Evolutionary conservation across 2,888 invertebrate genomes (phyloP), one percentile per base, ranked within the genome.

Genomic region (Proisotoma minuta): DNA sequence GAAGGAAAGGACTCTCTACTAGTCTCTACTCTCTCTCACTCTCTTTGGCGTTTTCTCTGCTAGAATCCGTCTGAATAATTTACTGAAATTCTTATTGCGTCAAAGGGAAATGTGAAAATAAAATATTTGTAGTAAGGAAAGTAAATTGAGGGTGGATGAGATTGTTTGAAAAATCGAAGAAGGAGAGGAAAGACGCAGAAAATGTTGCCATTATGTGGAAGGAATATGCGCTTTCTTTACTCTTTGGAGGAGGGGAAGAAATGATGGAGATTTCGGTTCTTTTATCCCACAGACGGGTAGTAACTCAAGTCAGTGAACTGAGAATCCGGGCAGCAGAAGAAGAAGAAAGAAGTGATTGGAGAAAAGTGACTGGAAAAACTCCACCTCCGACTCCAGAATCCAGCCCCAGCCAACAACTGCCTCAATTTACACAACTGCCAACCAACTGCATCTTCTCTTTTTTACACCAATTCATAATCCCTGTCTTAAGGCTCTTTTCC

Each of bases 351-450:
- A 56, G 28, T 64, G 70, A 71, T 71, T 71, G 70, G 70, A 71
- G 70, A 71, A 71, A 71, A 71, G 66, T 67, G 61, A 61, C 56
- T 48, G 64, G 66, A 67, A 66, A 65, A 71, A 71, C 71, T 71
- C 71, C 71, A 69, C 71, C 71, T 69, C 65, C 65, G 61, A 62
- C 57, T 58, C 34, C 20, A 8, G 34, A 34, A 8, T 34, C 34
- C 8, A 8, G 34, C 34, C 15, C 34, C 34, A 34, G 34, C 34
- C 34, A 8, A 34, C 34, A 34, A 34, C 8, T 15, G 15, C 34
- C 15, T 34, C 34, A 34, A n/a, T 34, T 12, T 34, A 10, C 34
- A 34, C 34, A 34, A 34, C 34, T 10, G 12, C 34, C 34, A 34
- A 34, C n/a, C n/a, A n/a, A n/a, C n/a, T n/a, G n/a, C n/a, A n/a